Base-by-base conservation (phyloP, 2,797 vertebrate species). In the Prunella strophiata region DNA sequence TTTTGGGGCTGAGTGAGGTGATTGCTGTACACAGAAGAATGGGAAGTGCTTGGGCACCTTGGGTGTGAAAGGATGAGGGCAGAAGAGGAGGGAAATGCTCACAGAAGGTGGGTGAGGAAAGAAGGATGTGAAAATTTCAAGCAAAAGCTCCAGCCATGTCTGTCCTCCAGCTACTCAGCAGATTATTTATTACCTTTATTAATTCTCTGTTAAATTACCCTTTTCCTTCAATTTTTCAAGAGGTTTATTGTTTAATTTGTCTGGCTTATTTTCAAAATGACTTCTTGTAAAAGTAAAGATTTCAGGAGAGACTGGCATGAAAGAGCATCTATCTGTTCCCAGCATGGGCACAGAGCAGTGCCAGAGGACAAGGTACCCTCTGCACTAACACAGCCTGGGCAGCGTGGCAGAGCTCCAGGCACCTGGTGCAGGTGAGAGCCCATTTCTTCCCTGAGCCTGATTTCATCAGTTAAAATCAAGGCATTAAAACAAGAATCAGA, bases 181-280 rank as follows among this genome's bases (percentile, higher is more conserved):
- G 43, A 63, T 94, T 78, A 91, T 85, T 87, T 70, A 91, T 59
- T 82, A 48, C 67, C 55, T 92, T 93, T 70, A 90, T 86, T 82
- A 95, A 50, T 34, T 76, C 77, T 36, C 32, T 91, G 74, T 79
- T 91, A 87, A 91, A 91, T 89, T 85, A 62, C 23, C 36, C 26
- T 63, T 74, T 82, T 14, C 38, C 65, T 89, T 67, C 76, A 45
- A 34, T 73, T 91, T 79, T 92, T 92, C 36, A 48, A 38, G 50
- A 45, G 16, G 50, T 74, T 82, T 85, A 62, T 89, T 82, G 81
- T 55, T 88, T 85, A 30, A 20, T 89, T 87, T 87, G 18, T 30
- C 81, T 92, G 55, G 8, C 38, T 94, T 94, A 12, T 68, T 22
- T 79, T 74, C 45, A n/a, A 57, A 59, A 81, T 38, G 5, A 26